These are phyloP conservation scores for Aulostomus chinensis DNA, from an alignment of 2,797 vertebrate species.

Conservation along the genomic window DNA sequence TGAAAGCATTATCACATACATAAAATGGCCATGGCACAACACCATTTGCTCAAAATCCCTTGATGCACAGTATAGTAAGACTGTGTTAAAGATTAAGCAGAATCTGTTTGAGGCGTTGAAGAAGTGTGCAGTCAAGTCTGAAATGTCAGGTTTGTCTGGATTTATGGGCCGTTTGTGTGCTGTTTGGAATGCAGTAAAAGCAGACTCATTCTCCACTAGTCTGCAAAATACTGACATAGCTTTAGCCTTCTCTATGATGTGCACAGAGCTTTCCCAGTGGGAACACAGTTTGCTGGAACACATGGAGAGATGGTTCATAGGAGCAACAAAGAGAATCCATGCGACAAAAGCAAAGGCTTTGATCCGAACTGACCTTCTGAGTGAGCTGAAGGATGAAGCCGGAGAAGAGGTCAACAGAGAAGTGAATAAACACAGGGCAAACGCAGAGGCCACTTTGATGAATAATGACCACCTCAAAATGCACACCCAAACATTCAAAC, in stretches of 20 bases:
- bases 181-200: constrained; percentile 77
- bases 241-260: constrained; percentile 71
- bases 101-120: constrained; percentile 75
- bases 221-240: constrained; percentile 71
- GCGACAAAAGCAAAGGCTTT: constrained; percentile 40
- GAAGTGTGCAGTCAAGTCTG: constrained; percentile 54
- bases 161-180: constrained; percentile 74
- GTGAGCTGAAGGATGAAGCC: constrained; percentile 54
- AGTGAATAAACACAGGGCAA: constrained; percentile 51
- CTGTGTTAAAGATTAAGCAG: constrained; percentile 77
- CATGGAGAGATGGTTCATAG: constrained; percentile 67
- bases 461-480: constrained; percentile 54
- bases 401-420: constrained; percentile 53
- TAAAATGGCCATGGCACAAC: constrained; percentile 79
- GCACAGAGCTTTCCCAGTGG: constrained; percentile 67
- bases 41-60: constrained; percentile 70
- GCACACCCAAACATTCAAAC: constrained; percentile 52
- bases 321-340: constrained; percentile 51
- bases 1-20: constrained; percentile 57
- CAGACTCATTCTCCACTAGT: constrained; percentile 61
- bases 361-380: constrained; percentile 37
- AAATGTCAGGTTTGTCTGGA: constrained; percentile 66
- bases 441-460: constrained; percentile 56
- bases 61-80: constrained; percentile 73
- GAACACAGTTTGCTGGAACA: constrained; percentile 55